Percentiles rank a stretch among this genome's conserved stretches.
Evolutionary conservation across 2,797 vertebrate genomes (phyloP).

Genomic region (Myripristis jacobus): DNA sequence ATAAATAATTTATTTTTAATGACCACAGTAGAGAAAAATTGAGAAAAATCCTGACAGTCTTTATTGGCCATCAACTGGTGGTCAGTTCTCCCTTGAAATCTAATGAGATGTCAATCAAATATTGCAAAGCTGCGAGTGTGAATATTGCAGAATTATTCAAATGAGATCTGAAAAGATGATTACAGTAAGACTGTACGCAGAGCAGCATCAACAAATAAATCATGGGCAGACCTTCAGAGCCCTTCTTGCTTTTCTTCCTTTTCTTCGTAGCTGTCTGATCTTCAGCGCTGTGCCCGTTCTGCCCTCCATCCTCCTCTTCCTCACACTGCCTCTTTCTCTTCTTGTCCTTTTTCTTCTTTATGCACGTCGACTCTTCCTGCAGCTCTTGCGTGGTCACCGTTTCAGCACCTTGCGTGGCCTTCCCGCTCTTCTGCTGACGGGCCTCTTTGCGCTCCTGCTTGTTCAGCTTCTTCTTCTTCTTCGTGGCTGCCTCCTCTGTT

Average conservation of each 20-base stretch:
- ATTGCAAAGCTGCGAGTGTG: not conserved
- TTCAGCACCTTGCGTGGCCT: conserved; percentile 21
- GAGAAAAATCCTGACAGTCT: no score
- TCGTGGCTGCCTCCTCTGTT: conserved; percentile 21
- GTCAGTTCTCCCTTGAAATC: not conserved
- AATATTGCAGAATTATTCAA: not conserved
- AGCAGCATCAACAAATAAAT: not conserved
- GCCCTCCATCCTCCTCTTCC: conserved; percentile 43
- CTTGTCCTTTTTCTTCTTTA: conserved; percentile 61
- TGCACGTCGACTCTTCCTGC: conserved; percentile 29
- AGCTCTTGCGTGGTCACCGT: conserved; percentile 42
- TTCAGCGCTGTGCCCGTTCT: conserved; percentile 10
- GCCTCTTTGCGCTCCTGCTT: conserved; percentile 83
- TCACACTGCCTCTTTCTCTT: conserved; percentile 65
- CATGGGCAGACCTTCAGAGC: conserved; percentile 20
- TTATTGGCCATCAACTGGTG: not conserved
- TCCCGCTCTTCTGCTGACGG: conserved; percentile 63
- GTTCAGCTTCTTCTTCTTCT: conserved; percentile 80
- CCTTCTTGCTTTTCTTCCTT: conserved; percentile 60
- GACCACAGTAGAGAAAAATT: not conserved
- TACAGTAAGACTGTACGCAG: not conserved
- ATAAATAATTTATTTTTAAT: not conserved
- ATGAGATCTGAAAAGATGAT: not conserved
- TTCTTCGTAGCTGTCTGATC: conserved; percentile 68
- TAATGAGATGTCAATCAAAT: no score